Conservation (phyloP, 1,140 invertebrate genomes). For the Drosophila eugracilis region DNA sequence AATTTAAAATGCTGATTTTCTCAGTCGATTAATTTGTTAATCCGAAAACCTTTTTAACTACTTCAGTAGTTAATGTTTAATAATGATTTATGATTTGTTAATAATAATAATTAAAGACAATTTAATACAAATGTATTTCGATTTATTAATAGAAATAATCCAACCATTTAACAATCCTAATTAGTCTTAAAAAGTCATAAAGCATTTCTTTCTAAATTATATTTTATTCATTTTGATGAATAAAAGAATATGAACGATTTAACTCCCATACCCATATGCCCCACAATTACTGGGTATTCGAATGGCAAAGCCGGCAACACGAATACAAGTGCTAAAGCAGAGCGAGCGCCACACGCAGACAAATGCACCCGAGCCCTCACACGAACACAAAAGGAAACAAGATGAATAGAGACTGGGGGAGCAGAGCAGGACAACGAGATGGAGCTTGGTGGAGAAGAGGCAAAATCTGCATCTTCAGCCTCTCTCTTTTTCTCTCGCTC, state of each 20-base stretch:
- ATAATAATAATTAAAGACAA: too few relatives aligned
- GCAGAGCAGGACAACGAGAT: conserved; percentile 25
- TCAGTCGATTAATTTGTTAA: too few relatives aligned
- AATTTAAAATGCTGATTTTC: not conserved
- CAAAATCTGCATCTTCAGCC: conserved; percentile 26
- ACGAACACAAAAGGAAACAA: conserved; percentile 22
- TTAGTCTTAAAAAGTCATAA: too few relatives aligned
- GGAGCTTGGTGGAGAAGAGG: conserved; percentile 16
- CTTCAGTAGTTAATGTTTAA: too few relatives aligned
- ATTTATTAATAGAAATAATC: too few relatives aligned
- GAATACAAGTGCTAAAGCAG: conserved; percentile 65
- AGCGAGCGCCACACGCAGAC: conserved; percentile 78
- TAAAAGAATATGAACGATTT: not conserved
- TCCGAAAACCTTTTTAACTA: too few relatives aligned
- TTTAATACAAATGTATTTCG: too few relatives aligned
- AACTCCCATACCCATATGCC: not conserved
- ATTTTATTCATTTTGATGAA: not conserved
- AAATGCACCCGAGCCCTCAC: conserved; percentile 22
- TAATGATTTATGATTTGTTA: too few relatives aligned
- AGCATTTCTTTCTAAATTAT: too few relatives aligned
- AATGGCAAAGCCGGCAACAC: conserved; percentile 36
- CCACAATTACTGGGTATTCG: conserved; percentile 1
- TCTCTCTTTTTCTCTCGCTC: conserved; percentile 5
- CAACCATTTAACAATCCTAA: too few relatives aligned
- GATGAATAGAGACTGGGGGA: not conserved